phyloP scores from a whole-genome alignment of 2,888 invertebrate genomes.

The Dryocosmus kuriphilus region DNA sequence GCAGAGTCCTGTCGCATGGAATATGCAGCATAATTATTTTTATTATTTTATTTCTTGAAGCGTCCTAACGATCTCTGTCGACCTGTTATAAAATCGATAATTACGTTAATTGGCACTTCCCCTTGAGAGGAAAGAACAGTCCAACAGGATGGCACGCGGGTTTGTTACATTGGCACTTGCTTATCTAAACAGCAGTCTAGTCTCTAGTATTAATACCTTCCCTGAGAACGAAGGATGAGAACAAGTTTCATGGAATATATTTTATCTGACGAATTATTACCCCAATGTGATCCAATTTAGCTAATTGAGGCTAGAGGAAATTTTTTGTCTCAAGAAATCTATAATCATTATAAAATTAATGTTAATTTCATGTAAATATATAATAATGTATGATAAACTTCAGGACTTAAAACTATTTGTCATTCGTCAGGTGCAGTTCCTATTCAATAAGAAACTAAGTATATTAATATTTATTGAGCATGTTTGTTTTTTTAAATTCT shows the following conservation, averaged over 20 bases:
- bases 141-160: constrained; percentile 18
- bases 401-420: no score
- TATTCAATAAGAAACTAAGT: no score
- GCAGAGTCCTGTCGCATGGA: constrained; percentile 8
- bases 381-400: no score
- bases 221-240: constrained; percentile 29
- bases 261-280: constrained; percentile 19
- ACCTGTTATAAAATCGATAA: constrained; percentile 45
- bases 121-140: constrained; percentile 2
- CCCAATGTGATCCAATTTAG: constrained; percentile 20
- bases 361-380: no score
- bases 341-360: no score
- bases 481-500: no score
- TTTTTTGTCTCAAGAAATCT: neutral
- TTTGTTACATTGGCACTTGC: constrained; percentile 13
- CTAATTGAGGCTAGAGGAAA: neutral
- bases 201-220: constrained; percentile 10
- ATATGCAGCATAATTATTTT: constrained; percentile 17
- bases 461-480: no score
- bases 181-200: constrained; percentile 25
- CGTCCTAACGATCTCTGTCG: constrained; percentile 8
- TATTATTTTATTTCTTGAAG: constrained; percentile 12
- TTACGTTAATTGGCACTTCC: constrained; percentile 51
- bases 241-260: constrained; percentile 16
- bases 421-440: no score